A percentile compares a stretch with the other conserved stretches of the same genome.
Conservation (phyloP, 2,113 vertebrate genomes). For the Sterna hirundo region DNA sequence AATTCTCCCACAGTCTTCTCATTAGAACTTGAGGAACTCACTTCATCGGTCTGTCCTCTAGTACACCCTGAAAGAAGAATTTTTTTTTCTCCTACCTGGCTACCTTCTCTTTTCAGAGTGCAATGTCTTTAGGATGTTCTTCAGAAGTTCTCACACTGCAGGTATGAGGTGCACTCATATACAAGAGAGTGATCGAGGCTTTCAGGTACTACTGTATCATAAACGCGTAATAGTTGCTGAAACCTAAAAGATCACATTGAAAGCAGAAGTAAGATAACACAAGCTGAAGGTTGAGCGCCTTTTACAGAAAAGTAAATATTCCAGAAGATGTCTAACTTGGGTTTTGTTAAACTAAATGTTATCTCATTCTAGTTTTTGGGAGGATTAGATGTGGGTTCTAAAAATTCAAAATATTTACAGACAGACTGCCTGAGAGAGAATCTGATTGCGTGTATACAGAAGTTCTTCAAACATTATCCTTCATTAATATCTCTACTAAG, state of each 20-base stretch:
- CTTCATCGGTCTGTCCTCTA: neutral
- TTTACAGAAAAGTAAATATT: neutral
- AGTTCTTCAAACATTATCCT: neutral
- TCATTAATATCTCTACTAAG: neutral
- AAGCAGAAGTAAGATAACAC: neutral
- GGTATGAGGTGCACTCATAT: neutral
- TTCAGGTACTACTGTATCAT: neutral
- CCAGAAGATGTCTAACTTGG: neutral
- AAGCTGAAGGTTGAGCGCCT: neutral
- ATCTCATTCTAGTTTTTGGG: neutral
- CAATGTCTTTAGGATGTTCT: neutral
- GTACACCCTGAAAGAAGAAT: neutral
- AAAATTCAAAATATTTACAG: conserved; percentile 21
- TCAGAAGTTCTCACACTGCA: neutral
- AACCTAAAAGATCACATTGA: neutral
- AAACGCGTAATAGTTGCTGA: neutral
- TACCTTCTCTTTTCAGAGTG: neutral
- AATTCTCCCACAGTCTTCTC: neutral
- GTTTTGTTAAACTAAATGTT: neutral
- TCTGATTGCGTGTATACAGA: neutral
- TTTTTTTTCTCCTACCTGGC: neutral
- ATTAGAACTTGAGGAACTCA: neutral
- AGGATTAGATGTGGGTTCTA: neutral
- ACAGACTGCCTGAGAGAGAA: neutral
- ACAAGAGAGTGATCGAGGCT: neutral